Base-by-base conservation (phyloP, 2,113 vertebrate genomes). In the Oostethus manadensis region DNA sequence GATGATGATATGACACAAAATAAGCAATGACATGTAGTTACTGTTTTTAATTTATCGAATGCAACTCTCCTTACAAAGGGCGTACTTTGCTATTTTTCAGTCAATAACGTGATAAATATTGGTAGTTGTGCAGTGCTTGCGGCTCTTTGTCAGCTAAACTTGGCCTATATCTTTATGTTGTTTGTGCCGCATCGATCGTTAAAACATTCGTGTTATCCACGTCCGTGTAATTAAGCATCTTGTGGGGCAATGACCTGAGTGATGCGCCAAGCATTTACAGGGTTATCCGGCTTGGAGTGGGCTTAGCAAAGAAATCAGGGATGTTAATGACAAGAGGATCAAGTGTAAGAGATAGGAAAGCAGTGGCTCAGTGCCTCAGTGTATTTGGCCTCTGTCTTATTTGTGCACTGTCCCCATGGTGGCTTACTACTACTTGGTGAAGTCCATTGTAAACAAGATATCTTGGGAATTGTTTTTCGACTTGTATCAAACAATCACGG, bases 301-400 rank as follows among this genome's bases (percentile, higher is more conserved):
- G 75, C 77, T 85, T 83, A 85, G 61, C 58, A 63, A 71, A 75
- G 72, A 69, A 82, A 75, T 78, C 69, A 68, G 72, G 62, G 82
- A 86, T 87, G 61, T 68, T 73, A 85, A 81, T 78, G 72, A 81
- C 74, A 80, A 83, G 78, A 77, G 78, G 84, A 84, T 86, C 81
- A 84, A 80, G 63, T 55, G 77, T 65, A 42, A 58, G 46, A 68
- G 70, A 69, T 65, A 53, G 68, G 56, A 40, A 45, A 64, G 58
- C 33, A 51, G 33, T 48, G 29, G 40, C 42, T 56, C 49, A 55
- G 71, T 33, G 29, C 23, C 29, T 38, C 9, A 13, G 51, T 62
- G 57, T 29, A 33, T 35, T 54, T n/a, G 59, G 70, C 33, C 60
- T 64, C 43, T 54, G 18, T 40, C 53, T 40, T 40, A 21, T 29